Evolutionary conservation across 2,113 vertebrate species (phyloP).

Genomic region (Cynopterus brachyotis): DNA sequence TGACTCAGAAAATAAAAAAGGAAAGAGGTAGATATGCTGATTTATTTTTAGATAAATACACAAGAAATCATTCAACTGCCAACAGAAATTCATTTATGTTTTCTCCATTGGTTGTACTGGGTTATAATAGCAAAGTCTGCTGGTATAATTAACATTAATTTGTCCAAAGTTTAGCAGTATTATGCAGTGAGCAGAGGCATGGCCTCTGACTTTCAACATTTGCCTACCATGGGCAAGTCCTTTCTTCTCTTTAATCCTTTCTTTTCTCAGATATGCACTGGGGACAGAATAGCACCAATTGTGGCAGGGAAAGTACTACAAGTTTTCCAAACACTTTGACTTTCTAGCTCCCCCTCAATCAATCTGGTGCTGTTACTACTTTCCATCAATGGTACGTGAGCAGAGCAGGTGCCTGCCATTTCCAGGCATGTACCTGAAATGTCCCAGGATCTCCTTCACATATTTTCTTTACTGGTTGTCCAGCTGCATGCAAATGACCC

Average conservation of each 20-base stretch:
- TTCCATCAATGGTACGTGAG: neutral
- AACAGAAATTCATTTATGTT: neutral
- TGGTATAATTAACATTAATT: neutral
- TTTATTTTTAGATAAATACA: slow-evolving; percentile 51
- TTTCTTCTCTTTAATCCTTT: neutral
- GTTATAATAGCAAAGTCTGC: neutral
- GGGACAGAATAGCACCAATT: neutral
- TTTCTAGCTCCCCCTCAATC: neutral
- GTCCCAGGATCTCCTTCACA: neutral
- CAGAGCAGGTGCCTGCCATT: neutral
- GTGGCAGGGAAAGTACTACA: neutral
- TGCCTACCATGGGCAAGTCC: neutral
- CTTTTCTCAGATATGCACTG: neutral
- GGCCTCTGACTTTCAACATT: neutral
- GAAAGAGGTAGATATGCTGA: neutral
- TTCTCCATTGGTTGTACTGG: neutral
- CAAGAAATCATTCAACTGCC: neutral
- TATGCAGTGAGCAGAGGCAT: neutral
- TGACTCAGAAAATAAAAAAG: slow-evolving; percentile 22
- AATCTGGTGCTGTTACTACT: no score
- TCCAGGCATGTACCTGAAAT: neutral
- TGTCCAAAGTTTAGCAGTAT: neutral
- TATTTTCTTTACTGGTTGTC: neutral
- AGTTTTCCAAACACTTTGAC: neutral
- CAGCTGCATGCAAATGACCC: neutral